Conservation (phyloP, 2,113 vertebrate species). For the Xerus inauris region DNA sequence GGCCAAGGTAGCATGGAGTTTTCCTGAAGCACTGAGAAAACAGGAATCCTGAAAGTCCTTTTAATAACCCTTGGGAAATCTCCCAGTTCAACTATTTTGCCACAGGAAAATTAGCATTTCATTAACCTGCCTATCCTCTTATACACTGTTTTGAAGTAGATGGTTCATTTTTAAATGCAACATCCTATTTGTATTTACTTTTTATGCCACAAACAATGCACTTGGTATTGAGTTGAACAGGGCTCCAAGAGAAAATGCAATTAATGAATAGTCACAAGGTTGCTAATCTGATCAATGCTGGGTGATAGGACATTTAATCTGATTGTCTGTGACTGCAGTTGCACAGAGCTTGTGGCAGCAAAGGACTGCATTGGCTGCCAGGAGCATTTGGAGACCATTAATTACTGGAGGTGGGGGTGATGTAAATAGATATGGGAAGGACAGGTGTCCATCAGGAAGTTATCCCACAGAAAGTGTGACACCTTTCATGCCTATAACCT, state of each 20-base stretch:
- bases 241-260: constrained; percentile 70
- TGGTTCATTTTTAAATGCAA: constrained; percentile 43
- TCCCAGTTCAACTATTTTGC: constrained; percentile 28
- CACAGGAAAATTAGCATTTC: constrained; percentile 50
- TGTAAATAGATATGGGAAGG: not conserved
- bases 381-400: not conserved
- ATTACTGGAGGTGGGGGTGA: not conserved
- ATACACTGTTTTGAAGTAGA: constrained; percentile 10
- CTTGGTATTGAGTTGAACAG: constrained; percentile 64
- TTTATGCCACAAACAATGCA: constrained; percentile 37
- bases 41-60: constrained; percentile 5
- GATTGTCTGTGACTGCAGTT: constrained; percentile 72
- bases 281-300: constrained; percentile 80
- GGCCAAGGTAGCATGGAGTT: not conserved
- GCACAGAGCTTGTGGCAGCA: constrained; percentile 36
- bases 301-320: constrained; percentile 79
- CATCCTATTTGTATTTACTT: constrained; percentile 50
- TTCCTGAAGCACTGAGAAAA: not conserved
- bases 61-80: constrained; percentile 48
- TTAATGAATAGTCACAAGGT: constrained; percentile 78
- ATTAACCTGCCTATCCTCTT: constrained; percentile 36
- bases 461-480: not conserved
- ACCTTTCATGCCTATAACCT: not conserved
- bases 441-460: not conserved
- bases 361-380: not conserved